A percentile compares a stretch with the other conserved stretches of the same genome.
These are phyloP conservation scores for Danionella dracula DNA, from an alignment of 2,797 vertebrate species.

Conservation along the genomic window DNA sequence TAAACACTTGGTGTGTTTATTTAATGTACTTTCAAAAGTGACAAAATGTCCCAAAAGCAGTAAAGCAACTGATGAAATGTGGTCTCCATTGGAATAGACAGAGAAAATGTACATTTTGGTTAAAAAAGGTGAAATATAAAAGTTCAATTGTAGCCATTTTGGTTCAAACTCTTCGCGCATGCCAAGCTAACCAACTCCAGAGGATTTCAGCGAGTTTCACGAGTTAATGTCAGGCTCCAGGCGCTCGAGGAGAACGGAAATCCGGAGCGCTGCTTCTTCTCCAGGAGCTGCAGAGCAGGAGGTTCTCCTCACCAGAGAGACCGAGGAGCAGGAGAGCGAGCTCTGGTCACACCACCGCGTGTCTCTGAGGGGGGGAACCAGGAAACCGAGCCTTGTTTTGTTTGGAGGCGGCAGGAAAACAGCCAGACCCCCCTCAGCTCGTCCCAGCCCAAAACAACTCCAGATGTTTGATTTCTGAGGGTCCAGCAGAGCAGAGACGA, in stretches of 20 bases:
- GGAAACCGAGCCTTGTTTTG: background rate
- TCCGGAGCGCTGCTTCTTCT: slow-evolving; percentile 56
- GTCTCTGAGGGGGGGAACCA: background rate
- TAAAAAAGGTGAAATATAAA: too few species aligned
- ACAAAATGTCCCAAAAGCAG: too few species aligned
- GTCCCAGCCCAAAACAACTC: background rate
- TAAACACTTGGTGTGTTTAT: too few species aligned
- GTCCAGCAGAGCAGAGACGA: slow-evolving; percentile 5
- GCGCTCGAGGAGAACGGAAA: slow-evolving; percentile 58
- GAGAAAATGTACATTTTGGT: too few species aligned
- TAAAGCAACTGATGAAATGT: too few species aligned
- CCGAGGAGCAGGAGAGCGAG: background rate
- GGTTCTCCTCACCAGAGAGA: slow-evolving; percentile 48
- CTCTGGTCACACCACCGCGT: background rate
- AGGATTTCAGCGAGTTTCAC: too few species aligned
- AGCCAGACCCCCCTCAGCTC: background rate
- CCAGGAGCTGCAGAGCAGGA: slow-evolving; percentile 10
- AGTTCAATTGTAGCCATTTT: too few species aligned
- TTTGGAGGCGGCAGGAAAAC: background rate
- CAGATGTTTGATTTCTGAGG: slow-evolving; percentile 69
- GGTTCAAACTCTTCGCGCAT: too few species aligned
- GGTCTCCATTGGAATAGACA: too few species aligned
- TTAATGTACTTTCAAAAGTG: too few species aligned
- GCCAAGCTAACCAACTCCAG: too few species aligned
- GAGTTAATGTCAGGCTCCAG: too few species aligned